Evolutionary conservation across 2,888 invertebrate genomes (phyloP).

Genomic region (Callimorpha dominula): DNA sequence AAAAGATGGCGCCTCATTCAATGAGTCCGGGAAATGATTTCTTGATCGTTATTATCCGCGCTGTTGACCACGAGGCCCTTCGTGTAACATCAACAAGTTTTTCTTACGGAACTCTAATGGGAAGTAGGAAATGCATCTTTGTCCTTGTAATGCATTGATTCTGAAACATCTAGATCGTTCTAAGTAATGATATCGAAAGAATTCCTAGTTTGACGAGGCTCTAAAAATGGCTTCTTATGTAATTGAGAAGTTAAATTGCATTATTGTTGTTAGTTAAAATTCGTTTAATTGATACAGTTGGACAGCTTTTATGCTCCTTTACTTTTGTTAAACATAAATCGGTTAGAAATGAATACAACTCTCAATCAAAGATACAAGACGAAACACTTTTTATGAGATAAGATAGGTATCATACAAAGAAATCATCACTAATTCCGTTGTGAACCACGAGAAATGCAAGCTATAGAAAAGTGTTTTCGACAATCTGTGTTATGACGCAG

Average conservation of each 20-base stretch:
- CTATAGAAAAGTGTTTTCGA: background rate
- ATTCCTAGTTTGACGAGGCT: constrained; percentile 2
- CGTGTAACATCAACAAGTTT: constrained; percentile 50
- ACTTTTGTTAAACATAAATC: no score
- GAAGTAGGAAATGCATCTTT: constrained; percentile 63
- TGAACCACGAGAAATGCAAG: background rate
- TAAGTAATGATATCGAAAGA: constrained; percentile 19
- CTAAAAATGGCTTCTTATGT: background rate
- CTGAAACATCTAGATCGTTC: constrained; percentile 41
- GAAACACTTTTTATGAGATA: no score
- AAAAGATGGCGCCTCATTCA: constrained; percentile 24
- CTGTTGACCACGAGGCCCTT: constrained; percentile 65
- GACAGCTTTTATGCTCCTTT: no score
- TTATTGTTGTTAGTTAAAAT: background rate
- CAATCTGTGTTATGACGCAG: background rate
- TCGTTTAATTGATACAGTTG: background rate
- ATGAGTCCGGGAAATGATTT: constrained; percentile 61
- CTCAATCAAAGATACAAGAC: no score
- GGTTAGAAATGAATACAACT: no score
- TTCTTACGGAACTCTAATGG: constrained; percentile 65
- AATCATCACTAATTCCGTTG: no score
- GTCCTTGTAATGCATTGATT: constrained; percentile 58
- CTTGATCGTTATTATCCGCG: constrained; percentile 64
- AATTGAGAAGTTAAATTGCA: background rate
- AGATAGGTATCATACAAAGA: no score